Percentiles rank a stretch among this genome's conserved stretches.
These are phyloP conservation scores for Drosophila lacteicornis DNA, from an alignment of 1,140 invertebrate species.

Conservation along the genomic window DNA sequence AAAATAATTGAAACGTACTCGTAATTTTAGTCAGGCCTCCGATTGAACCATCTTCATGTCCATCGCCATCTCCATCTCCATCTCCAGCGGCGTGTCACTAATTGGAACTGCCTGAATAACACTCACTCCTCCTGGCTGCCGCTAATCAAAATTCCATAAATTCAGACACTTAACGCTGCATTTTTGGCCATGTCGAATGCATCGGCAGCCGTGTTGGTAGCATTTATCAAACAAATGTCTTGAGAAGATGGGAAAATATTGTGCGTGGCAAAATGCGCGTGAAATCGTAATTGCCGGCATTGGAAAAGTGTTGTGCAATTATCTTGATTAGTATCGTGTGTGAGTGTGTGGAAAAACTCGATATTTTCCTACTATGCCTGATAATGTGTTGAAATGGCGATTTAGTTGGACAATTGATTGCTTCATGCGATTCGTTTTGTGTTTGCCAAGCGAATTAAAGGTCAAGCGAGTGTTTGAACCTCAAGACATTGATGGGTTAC, in stretches of 20 bases:
- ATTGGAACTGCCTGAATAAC: slow-evolving; percentile 53
- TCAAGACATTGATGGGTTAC: neutral
- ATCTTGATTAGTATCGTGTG: slow-evolving; percentile 60
- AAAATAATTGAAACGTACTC: slow-evolving; percentile 82
- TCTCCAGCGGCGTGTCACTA: slow-evolving; percentile 55
- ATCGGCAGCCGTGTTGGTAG: slow-evolving; percentile 20
- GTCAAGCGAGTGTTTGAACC: slow-evolving; percentile 18
- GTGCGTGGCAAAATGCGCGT: slow-evolving; percentile 60
- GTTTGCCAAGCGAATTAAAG: slow-evolving; percentile 11
- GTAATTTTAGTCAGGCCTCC: slow-evolving; percentile 65
- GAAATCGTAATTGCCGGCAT: slow-evolving; percentile 57
- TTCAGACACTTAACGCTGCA: slow-evolving; percentile 55
- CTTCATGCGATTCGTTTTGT: slow-evolving; percentile 34
- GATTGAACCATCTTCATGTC: slow-evolving; percentile 62
- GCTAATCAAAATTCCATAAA: slow-evolving; percentile 81
- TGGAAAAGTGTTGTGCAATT: slow-evolving; percentile 56
- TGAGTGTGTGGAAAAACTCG: slow-evolving; percentile 10
- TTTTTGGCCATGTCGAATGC: slow-evolving; percentile 49
- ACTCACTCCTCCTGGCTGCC: slow-evolving; percentile 10
- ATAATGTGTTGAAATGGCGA: slow-evolving; percentile 69
- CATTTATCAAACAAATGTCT: slow-evolving; percentile 31
- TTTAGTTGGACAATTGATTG: slow-evolving; percentile 50
- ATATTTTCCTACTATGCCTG: slow-evolving; percentile 37
- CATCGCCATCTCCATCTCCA: slow-evolving; percentile 2
- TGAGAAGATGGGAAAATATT: slow-evolving; percentile 32